Evolutionary conservation across 2,797 vertebrate genomes (phyloP).

Genomic region (Fistularia tabacaria): DNA sequence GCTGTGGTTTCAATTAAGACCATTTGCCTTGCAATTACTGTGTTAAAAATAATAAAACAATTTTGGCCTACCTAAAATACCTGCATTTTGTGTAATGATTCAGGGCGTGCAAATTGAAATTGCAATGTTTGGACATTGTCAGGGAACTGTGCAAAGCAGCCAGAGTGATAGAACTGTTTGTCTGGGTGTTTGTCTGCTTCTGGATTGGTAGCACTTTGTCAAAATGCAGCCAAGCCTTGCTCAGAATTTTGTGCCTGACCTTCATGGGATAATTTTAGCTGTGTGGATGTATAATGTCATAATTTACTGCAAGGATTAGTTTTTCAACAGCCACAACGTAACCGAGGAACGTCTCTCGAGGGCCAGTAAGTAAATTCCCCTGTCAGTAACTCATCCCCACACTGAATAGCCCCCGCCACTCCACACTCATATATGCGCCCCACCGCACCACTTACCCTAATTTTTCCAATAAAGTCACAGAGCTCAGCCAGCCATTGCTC

Average conservation of each 20-base stretch:
- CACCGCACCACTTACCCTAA: constrained; percentile 57
- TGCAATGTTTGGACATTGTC: constrained; percentile 72
- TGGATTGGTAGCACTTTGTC: constrained; percentile 60
- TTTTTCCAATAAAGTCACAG: constrained; percentile 63
- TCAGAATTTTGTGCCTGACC: constrained; percentile 63
- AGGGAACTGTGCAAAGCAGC: constrained; percentile 56
- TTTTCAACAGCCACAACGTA: constrained; percentile 67
- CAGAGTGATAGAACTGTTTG: constrained; percentile 65
- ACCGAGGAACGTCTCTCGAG: constrained; percentile 59
- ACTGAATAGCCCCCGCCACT: constrained; percentile 1
- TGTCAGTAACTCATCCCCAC: constrained; percentile 48
- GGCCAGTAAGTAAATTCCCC: constrained; percentile 59
- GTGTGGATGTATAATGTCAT: constrained; percentile 67
- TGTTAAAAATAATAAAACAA: constrained; percentile 85
- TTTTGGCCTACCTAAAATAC: constrained; percentile 74
- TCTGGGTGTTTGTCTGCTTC: constrained; percentile 62
- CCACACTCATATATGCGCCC: constrained; percentile 25
- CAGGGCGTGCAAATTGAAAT: constrained; percentile 75
- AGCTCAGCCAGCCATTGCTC: constrained; percentile 40
- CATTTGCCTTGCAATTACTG: constrained; percentile 82
- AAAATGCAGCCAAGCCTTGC: constrained; percentile 60
- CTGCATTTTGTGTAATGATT: constrained; percentile 72
- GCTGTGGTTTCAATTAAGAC: constrained; percentile 81
- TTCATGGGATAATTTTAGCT: constrained; percentile 66
- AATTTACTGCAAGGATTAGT: constrained; percentile 69